Evolutionary conservation across 2,888 invertebrate species (phyloP), one percentile per base, ranked within the genome.

Genomic region (Macrophya annulata): DNA sequence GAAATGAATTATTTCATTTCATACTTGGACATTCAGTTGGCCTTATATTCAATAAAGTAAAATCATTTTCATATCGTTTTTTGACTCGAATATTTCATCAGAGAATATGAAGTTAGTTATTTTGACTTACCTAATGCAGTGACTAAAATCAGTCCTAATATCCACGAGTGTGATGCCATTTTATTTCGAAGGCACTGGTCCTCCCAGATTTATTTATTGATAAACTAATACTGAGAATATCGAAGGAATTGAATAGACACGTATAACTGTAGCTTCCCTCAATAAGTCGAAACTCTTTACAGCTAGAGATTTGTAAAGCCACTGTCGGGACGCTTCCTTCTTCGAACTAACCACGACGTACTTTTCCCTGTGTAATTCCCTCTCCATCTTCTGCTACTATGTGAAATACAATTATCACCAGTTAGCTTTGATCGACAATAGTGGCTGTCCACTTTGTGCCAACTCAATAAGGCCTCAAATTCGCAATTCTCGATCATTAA

Each of bases 361-460:
- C 31, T 76, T 51, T 76, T 48, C 51, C 76, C 76, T 76, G 31
- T 76, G 25, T 17, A 15, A 55, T 81, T 81, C 45, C 81, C 65
- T 62, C 65, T 65, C 45, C 62, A 45, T n/a, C 51, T n/a, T 45
- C 81, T 81, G 40, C 37, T 25, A 10, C 21, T 15, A 55, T 21
- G 55, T 77, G 77, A 48, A 77, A 77, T 81, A 21, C 81, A 81
- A 81, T 81, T 81, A 81, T 81, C 81, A 43, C 62, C 81, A 62
- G 81, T 81, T 81, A 43, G 62, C 81, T 81, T 81, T 81, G 40
- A 62, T 62, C 40, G n/a, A n/a, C 65, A 40, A 21, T 43, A 65
- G 81, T 43, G 81, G 45, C 43, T 62, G 43, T 43, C 77, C 55
- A 48, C 77, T 74, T 45, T 5, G 1, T n/a, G n/a, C 74, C 37